These are phyloP conservation scores for Morone saxatilis DNA, from an alignment of 2,113 vertebrate species.

Conservation along the genomic window DNA sequence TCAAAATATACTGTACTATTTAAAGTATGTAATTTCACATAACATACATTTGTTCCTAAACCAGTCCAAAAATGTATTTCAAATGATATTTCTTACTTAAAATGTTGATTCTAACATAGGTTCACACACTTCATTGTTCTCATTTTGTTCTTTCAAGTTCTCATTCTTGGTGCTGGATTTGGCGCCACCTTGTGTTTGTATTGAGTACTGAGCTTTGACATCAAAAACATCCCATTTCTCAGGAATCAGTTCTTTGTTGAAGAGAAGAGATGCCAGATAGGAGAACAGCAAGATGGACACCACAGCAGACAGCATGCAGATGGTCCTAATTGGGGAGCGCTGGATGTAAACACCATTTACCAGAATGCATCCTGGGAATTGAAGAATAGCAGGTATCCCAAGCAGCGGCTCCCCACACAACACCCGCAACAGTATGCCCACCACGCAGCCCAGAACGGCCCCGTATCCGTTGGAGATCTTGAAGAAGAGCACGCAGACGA, in stretches of 20 bases:
- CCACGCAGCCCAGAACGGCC: conserved; percentile 79
- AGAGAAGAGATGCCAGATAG: conserved; percentile 70
- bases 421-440: conserved; percentile 83
- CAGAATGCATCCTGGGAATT: conserved; percentile 82
- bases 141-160: conserved; percentile 26
- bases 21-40: conserved; percentile 15
- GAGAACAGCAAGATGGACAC: conserved; percentile 77
- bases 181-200: background rate
- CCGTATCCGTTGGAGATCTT: conserved; percentile 83
- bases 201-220: conserved; percentile 16
- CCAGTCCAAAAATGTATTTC: conserved; percentile 22
- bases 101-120: conserved; percentile 69
- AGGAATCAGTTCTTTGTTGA: conserved; percentile 79
- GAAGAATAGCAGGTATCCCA: conserved; percentile 70
- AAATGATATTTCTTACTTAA: conserved; percentile 24
- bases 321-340: conserved; percentile 84
- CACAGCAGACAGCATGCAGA: conserved; percentile 81
- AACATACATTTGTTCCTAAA: conserved; percentile 13
- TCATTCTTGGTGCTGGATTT: conserved; percentile 16
- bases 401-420: conserved; percentile 85
- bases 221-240: conserved; percentile 81
- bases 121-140: conserved; percentile 50
- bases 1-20: conserved; percentile 32
- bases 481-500: conserved; percentile 83
- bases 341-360: conserved; percentile 76